Base-by-base conservation (phyloP, 1,140 invertebrate species). In the Pseudoatta argentina region DNA sequence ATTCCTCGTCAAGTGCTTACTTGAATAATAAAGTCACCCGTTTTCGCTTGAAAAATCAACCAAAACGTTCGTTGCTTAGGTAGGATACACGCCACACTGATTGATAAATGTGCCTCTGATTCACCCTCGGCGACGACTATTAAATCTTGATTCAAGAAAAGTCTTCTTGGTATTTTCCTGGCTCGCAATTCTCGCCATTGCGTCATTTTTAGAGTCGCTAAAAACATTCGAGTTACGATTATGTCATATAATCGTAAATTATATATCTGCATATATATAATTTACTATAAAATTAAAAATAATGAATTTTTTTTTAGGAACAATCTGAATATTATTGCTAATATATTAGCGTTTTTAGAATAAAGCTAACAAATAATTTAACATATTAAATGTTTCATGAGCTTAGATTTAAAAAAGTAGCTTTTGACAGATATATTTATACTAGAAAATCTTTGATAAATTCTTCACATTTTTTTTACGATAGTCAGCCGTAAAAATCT, bases 21-120 rank as follows among this genome's bases (percentile, higher is more conserved):
- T 51, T 92, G 86, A 24, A 91, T 88, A 51, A 92, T 92, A n/a
- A 92, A 92, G 12, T 92, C 91, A 48, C 86, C 91, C 2, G 61
- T 51, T 18, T 91, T 76, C 6, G 91, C 88, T 85, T 86, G 82
- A 55, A 91, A 91, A 24, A 92, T 71, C 10, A 92, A 85, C 91
- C 91, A 92, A 66, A 87, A 91, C 1, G 16, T 75, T 81, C 71
- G 67, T 8, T 69, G 27, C 4, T 27, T 51, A 10, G 89, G 82
- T 1, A 48, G 24, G 2, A 91, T 88, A 1, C 91, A 92, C 3
- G 85, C 91, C 5, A 92, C 73, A 2, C 85, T 91, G 27, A 91
- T 66, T 0, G 87, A 87, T 24, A 92, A 67, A 85, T 57, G 0
- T 12, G 69, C 72, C 51, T 71, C 27, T 12, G 72, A 55, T 10